Evolutionary conservation across 2,888 invertebrate species (phyloP).

Genomic region (Zhuqinia jingwanae): DNA sequence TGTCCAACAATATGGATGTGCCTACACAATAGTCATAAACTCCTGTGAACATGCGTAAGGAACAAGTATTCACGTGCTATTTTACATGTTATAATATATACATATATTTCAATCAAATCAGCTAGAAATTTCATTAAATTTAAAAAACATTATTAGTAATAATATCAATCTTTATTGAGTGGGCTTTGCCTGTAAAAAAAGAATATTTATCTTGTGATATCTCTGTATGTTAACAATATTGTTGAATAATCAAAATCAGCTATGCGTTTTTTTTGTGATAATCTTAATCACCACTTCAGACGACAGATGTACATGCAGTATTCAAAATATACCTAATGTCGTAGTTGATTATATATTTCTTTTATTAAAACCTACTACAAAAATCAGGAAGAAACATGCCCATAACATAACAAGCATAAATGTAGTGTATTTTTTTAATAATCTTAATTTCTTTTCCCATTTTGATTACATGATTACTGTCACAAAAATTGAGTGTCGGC

Average conservation of each 20-base stretch:
- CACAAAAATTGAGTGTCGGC: slow-evolving; percentile 40
- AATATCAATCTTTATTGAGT: not conserved
- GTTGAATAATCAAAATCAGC: too few species aligned
- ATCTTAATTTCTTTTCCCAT: slow-evolving; percentile 62
- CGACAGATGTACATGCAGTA: not conserved
- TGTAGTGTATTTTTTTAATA: slow-evolving; percentile 46
- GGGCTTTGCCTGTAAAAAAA: not conserved
- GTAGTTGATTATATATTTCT: not conserved
- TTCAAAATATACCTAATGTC: not conserved
- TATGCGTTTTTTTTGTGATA: not conserved
- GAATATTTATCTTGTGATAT: too few species aligned
- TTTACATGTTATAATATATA: too few species aligned
- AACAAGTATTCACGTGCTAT: too few species aligned
- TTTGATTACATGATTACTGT: slow-evolving; percentile 55
- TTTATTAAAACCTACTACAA: not conserved
- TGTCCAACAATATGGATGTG: too few species aligned
- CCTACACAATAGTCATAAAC: too few species aligned
- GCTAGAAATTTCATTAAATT: slow-evolving; percentile 48
- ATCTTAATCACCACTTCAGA: not conserved
- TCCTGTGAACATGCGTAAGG: too few species aligned
- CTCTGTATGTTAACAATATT: too few species aligned
- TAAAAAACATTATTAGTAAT: slow-evolving; percentile 13
- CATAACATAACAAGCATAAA: too few species aligned
- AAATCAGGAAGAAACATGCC: slow-evolving; percentile 21
- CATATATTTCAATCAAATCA: slow-evolving; percentile 24